These are phyloP conservation scores for Chelon labrosus DNA, from an alignment of 2,797 vertebrate genomes.

Conservation along the genomic window DNA sequence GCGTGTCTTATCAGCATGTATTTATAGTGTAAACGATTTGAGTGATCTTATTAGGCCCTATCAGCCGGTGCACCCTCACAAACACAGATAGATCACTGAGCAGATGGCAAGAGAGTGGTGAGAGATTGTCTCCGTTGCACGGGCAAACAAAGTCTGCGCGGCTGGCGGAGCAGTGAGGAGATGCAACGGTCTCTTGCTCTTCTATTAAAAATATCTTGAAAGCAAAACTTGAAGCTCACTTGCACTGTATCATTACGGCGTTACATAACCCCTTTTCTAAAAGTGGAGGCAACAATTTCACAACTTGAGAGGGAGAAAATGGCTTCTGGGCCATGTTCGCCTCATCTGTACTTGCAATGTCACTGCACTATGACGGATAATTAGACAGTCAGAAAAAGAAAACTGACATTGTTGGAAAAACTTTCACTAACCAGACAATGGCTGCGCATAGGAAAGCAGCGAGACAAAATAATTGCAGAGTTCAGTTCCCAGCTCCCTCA, in stretches of 20 bases:
- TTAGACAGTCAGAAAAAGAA: conserved; percentile 28
- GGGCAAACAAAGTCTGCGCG: conserved; percentile 61
- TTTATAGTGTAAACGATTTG: conserved; percentile 71
- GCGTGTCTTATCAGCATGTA: conserved; percentile 67
- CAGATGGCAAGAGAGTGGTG: conserved; percentile 49
- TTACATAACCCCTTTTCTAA: conserved; percentile 6
- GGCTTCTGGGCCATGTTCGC: conserved; percentile 3
- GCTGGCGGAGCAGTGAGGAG: conserved; percentile 42
- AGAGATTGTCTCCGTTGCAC: conserved; percentile 57
- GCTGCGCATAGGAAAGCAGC: conserved; percentile 19
- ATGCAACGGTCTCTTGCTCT: conserved; percentile 12
- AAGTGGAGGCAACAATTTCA: conserved; percentile 8
- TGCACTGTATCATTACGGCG: not conserved
- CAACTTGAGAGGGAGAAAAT: conserved; percentile 5
- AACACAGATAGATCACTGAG: conserved; percentile 69
- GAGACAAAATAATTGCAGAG: conserved; percentile 48
- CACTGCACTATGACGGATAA: conserved; percentile 30
- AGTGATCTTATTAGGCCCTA: conserved; percentile 64
- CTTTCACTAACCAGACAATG: conserved; percentile 28
- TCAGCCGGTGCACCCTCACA: conserved; percentile 67
- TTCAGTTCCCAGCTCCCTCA: conserved; percentile 20
- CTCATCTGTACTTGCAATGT: not conserved
- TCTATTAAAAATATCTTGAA: conserved; percentile 22
- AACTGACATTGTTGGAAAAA: conserved; percentile 23
- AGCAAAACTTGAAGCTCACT: conserved; percentile 26